A percentile compares a stretch with the other conserved stretches of the same genome.
These are phyloP conservation scores for Unio pictorum DNA, from an alignment of 2,888 invertebrate species.

Conservation along the genomic window DNA sequence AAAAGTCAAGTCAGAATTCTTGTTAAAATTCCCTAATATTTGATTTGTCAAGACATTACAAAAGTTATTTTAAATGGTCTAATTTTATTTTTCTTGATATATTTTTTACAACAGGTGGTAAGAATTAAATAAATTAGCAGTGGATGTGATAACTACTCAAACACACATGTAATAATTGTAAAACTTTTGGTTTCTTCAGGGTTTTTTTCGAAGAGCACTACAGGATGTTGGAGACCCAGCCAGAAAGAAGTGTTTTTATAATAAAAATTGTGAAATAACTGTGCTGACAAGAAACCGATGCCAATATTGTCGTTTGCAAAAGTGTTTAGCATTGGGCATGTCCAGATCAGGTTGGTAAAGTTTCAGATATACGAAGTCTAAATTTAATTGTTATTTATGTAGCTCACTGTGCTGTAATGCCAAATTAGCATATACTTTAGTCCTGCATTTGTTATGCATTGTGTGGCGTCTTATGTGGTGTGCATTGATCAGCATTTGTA, in stretches of 20 bases:
- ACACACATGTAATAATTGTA: background rate
- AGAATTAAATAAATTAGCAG: background rate
- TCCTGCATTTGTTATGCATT: too few relatives aligned
- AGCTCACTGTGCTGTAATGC: too few relatives aligned
- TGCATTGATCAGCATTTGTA: too few relatives aligned
- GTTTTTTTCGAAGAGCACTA: constrained; percentile 69
- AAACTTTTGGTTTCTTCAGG: constrained; percentile 41
- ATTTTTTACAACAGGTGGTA: background rate
- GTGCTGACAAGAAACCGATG: constrained; percentile 67
- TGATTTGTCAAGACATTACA: too few relatives aligned
- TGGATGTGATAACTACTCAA: background rate
- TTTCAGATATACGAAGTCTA: background rate
- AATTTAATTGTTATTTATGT: constrained; percentile 2
- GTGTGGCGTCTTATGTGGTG: too few relatives aligned
- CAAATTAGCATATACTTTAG: too few relatives aligned
- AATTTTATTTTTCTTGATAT: background rate
- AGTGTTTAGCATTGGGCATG: constrained; percentile 68
- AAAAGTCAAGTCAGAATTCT: too few relatives aligned
- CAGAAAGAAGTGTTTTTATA: constrained; percentile 71
- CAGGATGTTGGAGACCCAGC: constrained; percentile 71
- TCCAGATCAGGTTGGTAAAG: constrained; percentile 60
- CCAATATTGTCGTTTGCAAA: constrained; percentile 68
- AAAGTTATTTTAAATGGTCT: background rate
- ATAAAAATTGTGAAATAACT: constrained; percentile 70
- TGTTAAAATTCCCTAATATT: too few relatives aligned